Conservation (phyloP, 1,140 invertebrate species). For the Hydropsyche tenuis region DNA sequence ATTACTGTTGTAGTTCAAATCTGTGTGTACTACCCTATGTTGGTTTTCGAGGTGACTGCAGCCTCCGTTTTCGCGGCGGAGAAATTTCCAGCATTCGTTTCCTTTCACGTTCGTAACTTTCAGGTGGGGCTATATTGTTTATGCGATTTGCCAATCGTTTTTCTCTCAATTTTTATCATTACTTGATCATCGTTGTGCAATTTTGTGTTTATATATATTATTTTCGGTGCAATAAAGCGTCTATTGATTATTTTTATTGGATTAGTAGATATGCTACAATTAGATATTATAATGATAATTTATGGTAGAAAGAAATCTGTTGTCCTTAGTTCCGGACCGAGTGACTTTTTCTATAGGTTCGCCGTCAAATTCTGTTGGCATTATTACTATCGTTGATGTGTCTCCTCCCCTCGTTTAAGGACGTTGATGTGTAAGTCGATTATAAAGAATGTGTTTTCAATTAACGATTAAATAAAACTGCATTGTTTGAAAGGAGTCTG, state of each 20-base stretch:
- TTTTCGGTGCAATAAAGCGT: constrained; percentile 24
- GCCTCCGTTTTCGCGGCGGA: too few species aligned
- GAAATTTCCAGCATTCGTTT: background rate
- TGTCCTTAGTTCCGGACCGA: constrained; percentile 21
- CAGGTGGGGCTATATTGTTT: background rate
- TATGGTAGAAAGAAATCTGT: constrained; percentile 15
- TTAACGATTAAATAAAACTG: background rate
- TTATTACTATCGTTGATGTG: constrained; percentile 2
- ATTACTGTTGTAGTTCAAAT: constrained; percentile 3
- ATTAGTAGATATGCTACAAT: constrained; percentile 17
- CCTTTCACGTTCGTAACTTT: background rate
- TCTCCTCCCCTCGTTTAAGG: background rate
- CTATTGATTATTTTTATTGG: constrained; percentile 21
- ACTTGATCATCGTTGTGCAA: too few species aligned
- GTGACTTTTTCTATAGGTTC: constrained; percentile 5
- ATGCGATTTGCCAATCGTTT: background rate
- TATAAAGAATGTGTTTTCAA: background rate
- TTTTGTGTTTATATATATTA: background rate
- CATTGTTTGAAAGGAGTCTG: constrained; percentile 14
- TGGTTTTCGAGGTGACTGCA: too few species aligned
- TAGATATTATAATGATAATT: constrained; percentile 23
- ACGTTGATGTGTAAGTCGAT: background rate
- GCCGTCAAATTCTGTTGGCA: background rate
- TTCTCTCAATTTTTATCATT: too few species aligned
- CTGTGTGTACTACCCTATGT: background rate